Conservation (phyloP, 2,797 vertebrate genomes). For the Taeniopygia guttata region DNA sequence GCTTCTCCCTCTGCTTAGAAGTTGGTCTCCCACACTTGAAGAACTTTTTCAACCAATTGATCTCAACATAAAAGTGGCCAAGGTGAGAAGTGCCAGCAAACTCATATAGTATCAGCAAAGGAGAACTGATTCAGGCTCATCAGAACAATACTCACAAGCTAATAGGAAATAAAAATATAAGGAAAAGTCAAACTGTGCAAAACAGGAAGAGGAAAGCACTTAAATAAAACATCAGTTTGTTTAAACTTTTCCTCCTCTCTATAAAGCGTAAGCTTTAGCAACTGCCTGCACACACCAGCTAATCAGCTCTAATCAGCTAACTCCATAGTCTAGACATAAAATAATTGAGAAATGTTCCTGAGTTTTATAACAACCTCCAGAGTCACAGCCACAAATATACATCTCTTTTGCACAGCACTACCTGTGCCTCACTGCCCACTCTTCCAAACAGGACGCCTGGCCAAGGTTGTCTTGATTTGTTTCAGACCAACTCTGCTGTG, state of each 20-base stretch:
- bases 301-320: no score
- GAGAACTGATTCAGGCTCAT: neutral
- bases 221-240: neutral
- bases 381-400: rapidly evolving
- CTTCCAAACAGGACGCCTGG: rapidly evolving
- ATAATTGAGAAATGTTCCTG: neutral
- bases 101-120: neutral
- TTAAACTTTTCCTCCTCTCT: neutral
- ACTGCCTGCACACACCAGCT: neutral
- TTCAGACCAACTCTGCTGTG: neutral
- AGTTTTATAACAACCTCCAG: neutral
- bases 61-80: neutral
- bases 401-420: rapidly evolving
- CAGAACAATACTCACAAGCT: neutral
- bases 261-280: neutral
- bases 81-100: neutral
- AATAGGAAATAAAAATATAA: neutral
- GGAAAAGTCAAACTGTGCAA: neutral
- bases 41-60: neutral
- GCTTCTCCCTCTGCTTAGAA: neutral
- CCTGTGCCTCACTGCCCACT: rapidly evolving
- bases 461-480: neutral
- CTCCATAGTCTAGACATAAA: rapidly evolving
- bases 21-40: neutral
- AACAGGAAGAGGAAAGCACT: neutral